Evolutionary conservation across 2,888 invertebrate genomes (phyloP).

Genomic region (Mimumesa dahlbomi): DNA sequence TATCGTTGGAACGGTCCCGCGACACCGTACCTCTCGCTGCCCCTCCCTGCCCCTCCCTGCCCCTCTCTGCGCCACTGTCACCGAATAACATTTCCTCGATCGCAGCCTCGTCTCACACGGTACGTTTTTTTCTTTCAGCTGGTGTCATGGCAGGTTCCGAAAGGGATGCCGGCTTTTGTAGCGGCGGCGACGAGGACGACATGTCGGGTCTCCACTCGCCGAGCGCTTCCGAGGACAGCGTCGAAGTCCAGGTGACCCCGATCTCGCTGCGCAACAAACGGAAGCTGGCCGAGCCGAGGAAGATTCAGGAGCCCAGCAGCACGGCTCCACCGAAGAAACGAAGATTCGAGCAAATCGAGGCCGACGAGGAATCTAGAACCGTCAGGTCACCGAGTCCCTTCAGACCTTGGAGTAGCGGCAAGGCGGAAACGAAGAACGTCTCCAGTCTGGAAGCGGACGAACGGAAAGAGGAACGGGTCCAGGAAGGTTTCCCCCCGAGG

Average conservation of each 20-base stretch:
- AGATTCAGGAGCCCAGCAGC: slow-evolving; percentile 81
- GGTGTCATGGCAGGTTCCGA: slow-evolving; percentile 81
- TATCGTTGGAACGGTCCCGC: no score
- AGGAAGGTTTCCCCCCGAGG: slow-evolving; percentile 64
- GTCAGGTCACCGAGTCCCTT: slow-evolving; percentile 82
- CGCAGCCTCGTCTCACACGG: no score
- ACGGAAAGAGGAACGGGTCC: slow-evolving; percentile 20
- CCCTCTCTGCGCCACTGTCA: no score
- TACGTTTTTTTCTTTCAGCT: slow-evolving; percentile 81
- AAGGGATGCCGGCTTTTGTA: slow-evolving; percentile 88
- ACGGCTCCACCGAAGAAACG: slow-evolving; percentile 86
- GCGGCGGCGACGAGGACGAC: slow-evolving; percentile 86
- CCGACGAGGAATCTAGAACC: slow-evolving; percentile 66
- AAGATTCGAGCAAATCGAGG: slow-evolving; percentile 67
- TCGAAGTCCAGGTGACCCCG: slow-evolving; percentile 84
- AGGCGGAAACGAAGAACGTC: slow-evolving; percentile 21
- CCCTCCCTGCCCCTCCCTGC: no score
- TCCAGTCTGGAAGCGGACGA: not conserved
- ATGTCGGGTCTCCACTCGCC: slow-evolving; percentile 82
- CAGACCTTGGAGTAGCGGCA: slow-evolving; percentile 84
- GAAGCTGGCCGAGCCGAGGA: slow-evolving; percentile 86
- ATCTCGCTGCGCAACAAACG: slow-evolving; percentile 84
- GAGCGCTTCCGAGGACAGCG: slow-evolving; percentile 85
- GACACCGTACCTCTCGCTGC: no score
- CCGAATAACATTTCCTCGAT: slow-evolving; percentile 29